Conservation (phyloP, 2,888 invertebrate species). For the Cryptophagus acutangulus region DNA sequence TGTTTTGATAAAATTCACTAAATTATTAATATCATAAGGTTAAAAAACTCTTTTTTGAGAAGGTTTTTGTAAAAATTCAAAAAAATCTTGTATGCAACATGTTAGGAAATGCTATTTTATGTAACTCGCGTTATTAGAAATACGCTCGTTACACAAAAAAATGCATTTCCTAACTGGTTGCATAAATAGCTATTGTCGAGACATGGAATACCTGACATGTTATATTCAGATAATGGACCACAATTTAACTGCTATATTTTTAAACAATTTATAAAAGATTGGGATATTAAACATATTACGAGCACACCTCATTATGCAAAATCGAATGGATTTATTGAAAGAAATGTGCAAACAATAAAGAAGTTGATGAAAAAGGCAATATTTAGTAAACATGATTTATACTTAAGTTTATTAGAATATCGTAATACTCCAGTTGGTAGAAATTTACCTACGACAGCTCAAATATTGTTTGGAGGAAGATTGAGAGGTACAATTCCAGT, state of each 20-base stretch:
- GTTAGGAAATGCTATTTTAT: too few relatives aligned
- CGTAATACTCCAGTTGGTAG: conserved; percentile 9
- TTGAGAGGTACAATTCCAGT: conserved; percentile 6
- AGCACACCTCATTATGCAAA: conserved; percentile 21
- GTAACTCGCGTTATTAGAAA: too few relatives aligned
- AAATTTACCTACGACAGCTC: conserved; percentile 9
- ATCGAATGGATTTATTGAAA: conserved; percentile 23
- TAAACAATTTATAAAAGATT: conserved; percentile 20
- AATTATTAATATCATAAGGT: too few relatives aligned
- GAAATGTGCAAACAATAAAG: conserved; percentile 26
- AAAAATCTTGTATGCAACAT: too few relatives aligned
- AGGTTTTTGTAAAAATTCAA: too few relatives aligned
- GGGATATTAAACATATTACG: conserved; percentile 21
- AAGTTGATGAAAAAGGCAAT: conserved; percentile 10
- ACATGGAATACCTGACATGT: conserved; percentile 22
- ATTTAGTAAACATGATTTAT: conserved; percentile 11
- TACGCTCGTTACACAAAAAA: too few relatives aligned
- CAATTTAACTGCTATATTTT: conserved; percentile 21
- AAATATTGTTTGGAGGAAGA: conserved; percentile 14
- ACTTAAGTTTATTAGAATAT: conserved; percentile 10
- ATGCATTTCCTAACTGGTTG: too few relatives aligned
- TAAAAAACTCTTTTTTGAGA: too few relatives aligned
- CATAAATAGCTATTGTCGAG: conserved; percentile 27
- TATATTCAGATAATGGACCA: conserved; percentile 26
- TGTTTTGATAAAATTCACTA: too few relatives aligned